Evolutionary conservation across 2,113 vertebrate genomes (phyloP).

Genomic region (Brachyhypopomus occidentalis): DNA sequence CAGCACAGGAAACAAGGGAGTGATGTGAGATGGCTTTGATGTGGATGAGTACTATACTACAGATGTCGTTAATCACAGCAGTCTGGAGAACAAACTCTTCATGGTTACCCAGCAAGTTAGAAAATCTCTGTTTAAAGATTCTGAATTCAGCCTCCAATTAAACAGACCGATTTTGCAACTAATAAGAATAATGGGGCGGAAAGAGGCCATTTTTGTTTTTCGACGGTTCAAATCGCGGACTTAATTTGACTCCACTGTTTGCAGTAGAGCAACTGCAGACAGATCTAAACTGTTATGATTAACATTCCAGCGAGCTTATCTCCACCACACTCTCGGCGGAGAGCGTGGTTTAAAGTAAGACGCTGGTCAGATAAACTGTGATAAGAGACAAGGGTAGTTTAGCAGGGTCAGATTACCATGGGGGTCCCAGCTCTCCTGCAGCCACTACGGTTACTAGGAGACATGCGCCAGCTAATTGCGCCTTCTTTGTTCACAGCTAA

Average conservation of each 20-base stretch:
- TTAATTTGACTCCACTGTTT: conserved; percentile 33
- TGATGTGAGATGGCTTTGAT: conserved; percentile 25
- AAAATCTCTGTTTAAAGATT: conserved; percentile 1
- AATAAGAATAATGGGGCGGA: conserved; percentile 13
- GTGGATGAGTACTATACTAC: conserved; percentile 11
- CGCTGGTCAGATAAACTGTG: conserved; percentile 50
- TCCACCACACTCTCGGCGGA: conserved; percentile 52
- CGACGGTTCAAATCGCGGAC: conserved; percentile 5
- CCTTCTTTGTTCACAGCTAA: neutral
- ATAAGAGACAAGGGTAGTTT: conserved; percentile 51
- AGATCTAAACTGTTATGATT: conserved; percentile 59
- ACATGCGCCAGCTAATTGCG: neutral
- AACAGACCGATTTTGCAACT: conserved; percentile 9
- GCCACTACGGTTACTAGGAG: neutral
- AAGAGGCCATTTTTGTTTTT: neutral
- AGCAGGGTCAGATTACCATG: conserved; percentile 56
- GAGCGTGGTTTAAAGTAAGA: conserved; percentile 30
- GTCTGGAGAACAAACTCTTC: neutral
- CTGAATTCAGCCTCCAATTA: conserved; percentile 25
- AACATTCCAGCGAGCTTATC: conserved; percentile 57
- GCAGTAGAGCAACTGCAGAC: conserved; percentile 35
- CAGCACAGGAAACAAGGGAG: conserved; percentile 22
- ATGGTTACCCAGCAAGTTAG: neutral
- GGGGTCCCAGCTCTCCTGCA: neutral
- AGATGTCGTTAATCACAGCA: neutral